Conservation (phyloP, 2,797 vertebrate genomes). For the Gymnoscopelus braueri region DNA sequence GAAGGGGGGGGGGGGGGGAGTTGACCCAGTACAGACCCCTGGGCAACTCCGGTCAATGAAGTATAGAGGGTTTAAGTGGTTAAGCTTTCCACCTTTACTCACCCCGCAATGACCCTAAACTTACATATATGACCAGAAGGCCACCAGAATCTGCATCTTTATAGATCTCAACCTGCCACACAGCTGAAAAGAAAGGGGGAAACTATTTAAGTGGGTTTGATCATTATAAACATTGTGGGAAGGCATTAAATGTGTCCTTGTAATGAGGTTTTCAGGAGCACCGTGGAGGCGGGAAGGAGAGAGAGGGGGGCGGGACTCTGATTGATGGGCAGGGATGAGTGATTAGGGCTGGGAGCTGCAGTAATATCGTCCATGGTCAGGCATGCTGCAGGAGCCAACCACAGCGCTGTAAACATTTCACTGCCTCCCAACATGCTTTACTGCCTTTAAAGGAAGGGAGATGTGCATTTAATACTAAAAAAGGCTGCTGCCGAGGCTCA, state of each 20-base stretch:
- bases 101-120: slow-evolving; percentile 44
- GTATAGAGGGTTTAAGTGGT: slow-evolving; percentile 3
- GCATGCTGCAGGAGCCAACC: slow-evolving; percentile 52
- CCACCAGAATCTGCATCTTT: slow-evolving; percentile 46
- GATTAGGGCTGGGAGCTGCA: slow-evolving; percentile 59
- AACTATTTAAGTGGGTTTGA: slow-evolving; percentile 62
- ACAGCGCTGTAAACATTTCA: slow-evolving; percentile 73
- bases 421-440: slow-evolving; percentile 68
- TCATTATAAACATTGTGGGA: slow-evolving; percentile 58
- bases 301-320: slow-evolving; percentile 29
- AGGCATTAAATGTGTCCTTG: slow-evolving; percentile 69
- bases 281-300: slow-evolving; percentile 27
- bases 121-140: slow-evolving; percentile 40
- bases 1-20: no score
- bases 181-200: slow-evolving; percentile 24
- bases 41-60: no score
- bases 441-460: slow-evolving; percentile 58
- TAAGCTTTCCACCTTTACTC: slow-evolving; percentile 42
- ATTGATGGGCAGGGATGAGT: slow-evolving; percentile 72
- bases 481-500: slow-evolving; percentile 60
- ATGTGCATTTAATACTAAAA: slow-evolving; percentile 70
- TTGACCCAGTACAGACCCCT: no score
- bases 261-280: slow-evolving; percentile 47
- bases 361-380: slow-evolving; percentile 56
- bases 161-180: slow-evolving; percentile 49